A percentile compares a stretch with the other conserved stretches of the same genome.
These are phyloP conservation scores for Seriola rivoliana DNA, from an alignment of 2,113 vertebrate species.

Conservation along the genomic window DNA sequence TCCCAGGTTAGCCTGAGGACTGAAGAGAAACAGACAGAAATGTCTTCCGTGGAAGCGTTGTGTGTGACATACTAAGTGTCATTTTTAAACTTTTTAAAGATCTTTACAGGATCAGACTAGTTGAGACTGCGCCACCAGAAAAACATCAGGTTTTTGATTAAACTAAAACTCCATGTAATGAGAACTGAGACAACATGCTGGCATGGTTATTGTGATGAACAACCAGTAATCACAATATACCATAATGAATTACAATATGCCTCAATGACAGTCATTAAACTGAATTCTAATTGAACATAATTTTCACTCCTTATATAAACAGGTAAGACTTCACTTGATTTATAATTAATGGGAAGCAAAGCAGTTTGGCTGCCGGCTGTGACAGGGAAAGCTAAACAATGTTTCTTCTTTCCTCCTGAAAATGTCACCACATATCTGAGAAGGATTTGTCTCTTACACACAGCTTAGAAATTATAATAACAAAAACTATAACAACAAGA, in stretches of 20 bases:
- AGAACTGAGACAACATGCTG: conserved; percentile 58
- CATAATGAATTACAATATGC: conserved; percentile 67
- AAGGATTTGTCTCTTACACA: neutral
- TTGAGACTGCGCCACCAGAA: conserved; percentile 39
- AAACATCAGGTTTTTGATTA: conserved; percentile 41
- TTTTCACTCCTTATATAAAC: conserved; percentile 60
- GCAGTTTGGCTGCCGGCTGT: conserved; percentile 37
- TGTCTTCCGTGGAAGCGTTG: neutral
- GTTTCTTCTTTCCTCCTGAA: neutral
- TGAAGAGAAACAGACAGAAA: neutral
- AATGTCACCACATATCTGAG: conserved; percentile 1
- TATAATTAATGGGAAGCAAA: conserved; percentile 48
- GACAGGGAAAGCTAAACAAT: neutral
- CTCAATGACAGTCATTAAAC: conserved; percentile 62
- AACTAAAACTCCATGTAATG: conserved; percentile 51
- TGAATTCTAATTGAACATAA: conserved; percentile 66
- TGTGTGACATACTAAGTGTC: neutral
- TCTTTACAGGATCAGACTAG: neutral
- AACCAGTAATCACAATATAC: conserved; percentile 51
- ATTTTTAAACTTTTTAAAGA: neutral
- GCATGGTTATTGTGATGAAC: conserved; percentile 42
- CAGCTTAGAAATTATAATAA: neutral
- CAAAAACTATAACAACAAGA: neutral
- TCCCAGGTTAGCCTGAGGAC: neutral
- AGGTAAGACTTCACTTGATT: conserved; percentile 54